Evolutionary conservation across 2,797 vertebrate species (phyloP), one percentile per base, ranked within the genome.

Genomic region (Champsocephalus esox): DNA sequence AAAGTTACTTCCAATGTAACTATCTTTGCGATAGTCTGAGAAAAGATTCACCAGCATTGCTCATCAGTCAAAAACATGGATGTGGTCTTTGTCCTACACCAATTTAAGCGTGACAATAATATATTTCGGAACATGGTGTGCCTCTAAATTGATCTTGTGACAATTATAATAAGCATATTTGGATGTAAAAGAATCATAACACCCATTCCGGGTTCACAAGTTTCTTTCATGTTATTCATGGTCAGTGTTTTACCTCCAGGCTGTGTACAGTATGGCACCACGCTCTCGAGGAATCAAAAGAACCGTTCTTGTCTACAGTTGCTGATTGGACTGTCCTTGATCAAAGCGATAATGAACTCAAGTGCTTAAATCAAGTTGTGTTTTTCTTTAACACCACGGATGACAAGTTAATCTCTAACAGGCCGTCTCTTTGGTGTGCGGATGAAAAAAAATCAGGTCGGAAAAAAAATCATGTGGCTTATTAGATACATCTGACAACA

Each of bases 221-320:
- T 54, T 69, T 41, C 80, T 89, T 87, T 85, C 66, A 83, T 90
- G 76, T 79, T 28, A 51, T 61, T 73, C 68, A 64, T 71, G 82
- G 85, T 81, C 86, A 77, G 14, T 64, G 62, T 17, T 1, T 65
- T 7, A 62, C 64, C 85, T 85, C 79, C 17, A 16, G 86, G 87
- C 86, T 19, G 28, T 57, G 75, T 48, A 63, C 66, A 56, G 49
- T 58, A 50, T 9, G 41, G 72, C 77, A 66, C 21, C 71, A 49
- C 60, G 75, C 69, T 81, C 61, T 64, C 67, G 16, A 75, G 55
- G 60, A 48, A 70, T 80, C 66, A 68, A 82, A 80, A 43, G 84
- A 69, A 72, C 70, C 3, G 73, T 69, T 76, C 77, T 44, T 72
- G 79, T 85, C 75, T 51, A 13, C 62, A 60, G 41, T 3, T 50